Conservation (phyloP, 2,113 vertebrate genomes). For the Pelecanus crispus region DNA sequence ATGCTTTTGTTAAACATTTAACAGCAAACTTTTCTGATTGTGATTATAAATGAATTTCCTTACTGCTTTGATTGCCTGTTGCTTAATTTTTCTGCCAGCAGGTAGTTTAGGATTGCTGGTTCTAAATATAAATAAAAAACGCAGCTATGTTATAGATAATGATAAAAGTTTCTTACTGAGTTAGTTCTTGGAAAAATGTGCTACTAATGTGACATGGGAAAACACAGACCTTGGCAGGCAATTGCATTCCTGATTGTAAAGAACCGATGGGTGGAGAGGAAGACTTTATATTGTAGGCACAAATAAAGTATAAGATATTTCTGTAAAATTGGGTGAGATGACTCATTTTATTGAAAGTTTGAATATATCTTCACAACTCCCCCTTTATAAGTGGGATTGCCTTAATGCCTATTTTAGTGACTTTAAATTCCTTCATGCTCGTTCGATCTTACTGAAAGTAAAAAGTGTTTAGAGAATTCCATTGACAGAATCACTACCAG, state of each 20-base stretch:
- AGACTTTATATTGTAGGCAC: neutral
- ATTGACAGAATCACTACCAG: neutral
- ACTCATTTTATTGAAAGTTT: constrained; percentile 20
- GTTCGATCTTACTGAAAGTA: neutral
- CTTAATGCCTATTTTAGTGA: neutral
- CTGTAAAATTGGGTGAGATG: neutral
- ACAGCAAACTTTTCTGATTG: neutral
- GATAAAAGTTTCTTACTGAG: neutral
- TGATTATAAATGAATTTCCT: neutral
- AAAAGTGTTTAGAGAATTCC: neutral
- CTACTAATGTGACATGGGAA: neutral
- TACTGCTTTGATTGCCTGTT: neutral
- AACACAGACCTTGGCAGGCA: neutral
- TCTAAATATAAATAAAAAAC: neutral
- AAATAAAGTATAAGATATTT: neutral
- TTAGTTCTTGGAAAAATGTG: neutral
- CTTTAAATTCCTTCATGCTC: neutral
- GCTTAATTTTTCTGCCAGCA: neutral
- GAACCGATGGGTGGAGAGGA: neutral
- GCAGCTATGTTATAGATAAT: neutral
- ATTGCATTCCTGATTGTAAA: neutral
- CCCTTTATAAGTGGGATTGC: neutral
- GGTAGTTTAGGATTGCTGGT: neutral
- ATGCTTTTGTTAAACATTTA: neutral
- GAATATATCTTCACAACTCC: neutral